Evolutionary conservation across 2,113 vertebrate species (phyloP).

Genomic region (Bettongia penicillata): DNA sequence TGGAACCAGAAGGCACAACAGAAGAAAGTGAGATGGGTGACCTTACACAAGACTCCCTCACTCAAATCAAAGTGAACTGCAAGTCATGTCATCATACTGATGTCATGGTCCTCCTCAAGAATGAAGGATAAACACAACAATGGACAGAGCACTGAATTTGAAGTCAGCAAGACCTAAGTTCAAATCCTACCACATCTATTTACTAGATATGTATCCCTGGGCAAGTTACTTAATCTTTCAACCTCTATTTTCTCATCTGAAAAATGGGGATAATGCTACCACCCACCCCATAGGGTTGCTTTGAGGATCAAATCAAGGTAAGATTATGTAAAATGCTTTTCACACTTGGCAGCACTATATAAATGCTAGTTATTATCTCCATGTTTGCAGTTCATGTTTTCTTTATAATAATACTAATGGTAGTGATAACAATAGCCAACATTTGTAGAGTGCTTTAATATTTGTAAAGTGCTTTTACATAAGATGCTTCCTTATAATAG

Average conservation of each 20-base stretch:
- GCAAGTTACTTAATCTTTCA: not conserved
- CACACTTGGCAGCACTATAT: not conserved
- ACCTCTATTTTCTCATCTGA: not conserved
- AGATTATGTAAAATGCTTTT: not conserved
- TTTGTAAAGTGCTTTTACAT: no score
- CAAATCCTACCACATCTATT: not conserved
- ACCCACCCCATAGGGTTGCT: not conserved
- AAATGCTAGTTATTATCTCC: not conserved
- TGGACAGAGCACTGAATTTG: no score
- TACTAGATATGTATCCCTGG: not conserved
- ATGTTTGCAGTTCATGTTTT: not conserved
- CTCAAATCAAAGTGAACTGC: not conserved
- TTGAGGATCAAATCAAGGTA: not conserved
- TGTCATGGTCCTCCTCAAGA: not conserved
- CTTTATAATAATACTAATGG: no score
- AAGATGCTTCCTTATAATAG: no score
- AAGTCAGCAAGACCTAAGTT: no score
- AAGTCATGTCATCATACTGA: not conserved
- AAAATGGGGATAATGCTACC: not conserved
- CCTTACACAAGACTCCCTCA: not conserved
- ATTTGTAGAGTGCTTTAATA: no score
- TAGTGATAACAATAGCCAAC: no score
- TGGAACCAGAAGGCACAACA: not conserved
- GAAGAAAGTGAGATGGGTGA: not conserved
- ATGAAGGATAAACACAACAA: not conserved